Base-by-base conservation (phyloP, 2,888 invertebrate species). In the Andrena trimmerana region DNA sequence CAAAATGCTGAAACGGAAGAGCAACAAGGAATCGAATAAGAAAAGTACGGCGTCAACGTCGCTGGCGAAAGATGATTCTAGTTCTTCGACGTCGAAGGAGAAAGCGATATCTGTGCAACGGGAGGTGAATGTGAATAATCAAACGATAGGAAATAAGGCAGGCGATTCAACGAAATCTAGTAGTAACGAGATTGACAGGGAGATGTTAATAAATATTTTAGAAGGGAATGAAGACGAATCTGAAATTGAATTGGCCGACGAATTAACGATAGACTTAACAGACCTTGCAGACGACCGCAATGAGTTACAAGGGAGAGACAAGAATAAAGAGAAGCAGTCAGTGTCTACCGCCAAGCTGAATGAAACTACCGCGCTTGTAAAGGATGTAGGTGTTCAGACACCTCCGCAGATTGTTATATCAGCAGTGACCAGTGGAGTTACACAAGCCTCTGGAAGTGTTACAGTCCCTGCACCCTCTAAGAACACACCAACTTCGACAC, bases 141-240 rank as follows among this genome's bases (percentile, higher is more conserved):
- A 65, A 27, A 6, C 8, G 20, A 59, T 1, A 10, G 31, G 54
- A 42, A 27, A 70, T 0, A 13, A 2, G 3, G 6, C 8, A 1
- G 20, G n/a, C n/a, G 16, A 2, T 62, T 7, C 5, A 29, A 29
- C 5, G 8, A 10, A 8, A 27, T 3, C 5, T 29, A 16, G 1
- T 5, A 10, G 4, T 24, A 31, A 42, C 0, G n/a, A 42, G 13
- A 0, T 7, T 0, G 69, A 71, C 1, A 75, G 24, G 13, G 68
- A 72, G 5, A 57, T n/a, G 36, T 29, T 78, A 78, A 67, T 73
- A 2, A 68, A 2, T 3, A 63, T 73, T 36, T 20, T 73, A n/a
- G 78, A 78, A 68, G 72, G 62, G 24, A 68, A 65, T 1, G 81
- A 33, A 50, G 71, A 75, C 5, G 82, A 78, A 68, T 82, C 82